Evolutionary conservation across 2,113 vertebrate genomes (phyloP), one percentile per base, ranked within the genome.

Genomic region (Pelecanoides urinatrix): DNA sequence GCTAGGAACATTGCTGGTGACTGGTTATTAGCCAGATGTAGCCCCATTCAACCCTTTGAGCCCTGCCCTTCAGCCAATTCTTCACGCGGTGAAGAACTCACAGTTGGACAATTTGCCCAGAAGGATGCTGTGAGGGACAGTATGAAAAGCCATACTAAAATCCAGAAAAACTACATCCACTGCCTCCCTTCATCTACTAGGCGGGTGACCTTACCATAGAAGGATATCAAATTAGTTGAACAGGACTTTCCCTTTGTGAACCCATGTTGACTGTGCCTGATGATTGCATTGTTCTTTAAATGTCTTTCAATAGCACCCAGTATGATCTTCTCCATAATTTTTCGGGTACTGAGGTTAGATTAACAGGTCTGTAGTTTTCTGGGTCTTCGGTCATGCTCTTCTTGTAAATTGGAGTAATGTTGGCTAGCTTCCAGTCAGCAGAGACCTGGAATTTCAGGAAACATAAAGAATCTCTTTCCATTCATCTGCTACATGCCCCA

Each of bases 161-260:
- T 52, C 34, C 38, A 62, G 30, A 49, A 76, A 63, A 81, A 40
- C 12, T 30, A 17, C 11, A 74, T 47, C 22, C 9, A 36, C 6
- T 2, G 0, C 27, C 6, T 71, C 15, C 6, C 4, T 72, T 80
- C 27, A 76, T 29, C 26, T 13, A 34, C 4, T 2, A 63, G 2
- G 20, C 4, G 7, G 9, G 11, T 67, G 17, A 49, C 9, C 23
- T 78, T 68, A 12, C 49, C 10, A 21, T 4, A 52, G 56, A 62
- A 45, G 23, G 29, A 27, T 7, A 76, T 53, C 3, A 56, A 11
- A 42, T 56, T 40, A 65, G 4, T 70, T 62, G 58, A 83, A 47
- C 11, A 58, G 14, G 13, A 76, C 34, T 72, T 79, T 22, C 47
- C 8, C 4, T 58, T 58, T 65, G 27, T 52, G 22, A 86, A 34